These are phyloP conservation scores for Pantherophis vulpinus DNA, from an alignment of 2,797 vertebrate species.

Conservation along the genomic window DNA sequence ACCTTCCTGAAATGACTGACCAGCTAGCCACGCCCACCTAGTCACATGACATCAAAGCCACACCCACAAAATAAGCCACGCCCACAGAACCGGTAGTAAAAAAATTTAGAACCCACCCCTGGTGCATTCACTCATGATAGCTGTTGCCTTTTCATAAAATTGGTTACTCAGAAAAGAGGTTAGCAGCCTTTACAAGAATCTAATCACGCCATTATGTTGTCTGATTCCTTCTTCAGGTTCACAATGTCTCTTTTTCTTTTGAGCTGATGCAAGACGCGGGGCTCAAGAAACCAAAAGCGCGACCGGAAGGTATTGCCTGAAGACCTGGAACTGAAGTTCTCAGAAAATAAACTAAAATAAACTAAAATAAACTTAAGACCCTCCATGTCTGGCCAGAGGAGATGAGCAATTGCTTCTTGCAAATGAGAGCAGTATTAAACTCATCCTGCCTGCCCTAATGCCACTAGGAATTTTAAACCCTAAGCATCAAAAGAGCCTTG, in stretches of 20 bases:
- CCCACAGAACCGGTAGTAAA: too few species aligned
- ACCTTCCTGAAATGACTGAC: too few species aligned
- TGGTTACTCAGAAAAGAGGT: neutral
- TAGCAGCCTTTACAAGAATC: neutral
- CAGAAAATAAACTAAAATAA: neutral
- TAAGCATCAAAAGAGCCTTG: neutral
- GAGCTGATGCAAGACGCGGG: constrained; percentile 97
- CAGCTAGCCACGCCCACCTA: too few species aligned
- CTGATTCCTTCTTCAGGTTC: constrained; percentile 77
- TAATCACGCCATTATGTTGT: neutral
- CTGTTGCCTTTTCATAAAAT: neutral
- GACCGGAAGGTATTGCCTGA: constrained; percentile 85
- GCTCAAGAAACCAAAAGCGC: constrained; percentile 93
- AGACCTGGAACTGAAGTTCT: neutral
- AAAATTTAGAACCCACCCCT: too few species aligned
- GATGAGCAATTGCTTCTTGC: neutral
- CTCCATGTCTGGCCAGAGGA: neutral
- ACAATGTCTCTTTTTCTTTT: constrained; percentile 94
- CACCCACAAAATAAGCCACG: too few species aligned
- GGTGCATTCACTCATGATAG: neutral
- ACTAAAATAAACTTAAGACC: neutral
- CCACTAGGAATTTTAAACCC: neutral
- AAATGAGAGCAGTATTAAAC: neutral
- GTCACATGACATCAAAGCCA: too few species aligned
- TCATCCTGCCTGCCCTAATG: neutral